Conservation (phyloP, 2,113 vertebrate genomes). For the Anoura caudifer region DNA sequence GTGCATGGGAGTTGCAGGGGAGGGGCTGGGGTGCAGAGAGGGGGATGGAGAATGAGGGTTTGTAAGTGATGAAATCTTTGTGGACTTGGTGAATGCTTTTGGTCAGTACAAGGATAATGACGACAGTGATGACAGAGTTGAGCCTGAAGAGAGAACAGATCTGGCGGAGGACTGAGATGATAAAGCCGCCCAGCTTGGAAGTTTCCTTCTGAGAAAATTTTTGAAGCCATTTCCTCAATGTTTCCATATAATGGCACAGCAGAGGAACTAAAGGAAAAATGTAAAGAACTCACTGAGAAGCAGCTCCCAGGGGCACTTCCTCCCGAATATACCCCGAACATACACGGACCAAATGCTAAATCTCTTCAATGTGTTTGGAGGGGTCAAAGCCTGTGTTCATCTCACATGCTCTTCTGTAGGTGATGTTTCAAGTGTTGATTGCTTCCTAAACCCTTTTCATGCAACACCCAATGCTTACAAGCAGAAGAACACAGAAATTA, state of each 20-base stretch:
- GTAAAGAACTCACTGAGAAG: neutral
- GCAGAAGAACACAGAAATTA: slow-evolving; percentile 96
- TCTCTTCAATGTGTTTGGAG: too few species aligned
- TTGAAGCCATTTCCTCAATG: slow-evolving; percentile 99
- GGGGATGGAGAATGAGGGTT: slow-evolving; percentile 92
- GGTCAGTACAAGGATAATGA: slow-evolving; percentile 96
- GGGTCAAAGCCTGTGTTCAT: too few species aligned
- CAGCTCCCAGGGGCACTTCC: neutral
- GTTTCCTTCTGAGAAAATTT: slow-evolving; percentile 98
- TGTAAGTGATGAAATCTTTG: slow-evolving; percentile 99
- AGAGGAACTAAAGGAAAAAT: neutral
- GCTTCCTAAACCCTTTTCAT: slow-evolving; percentile 84
- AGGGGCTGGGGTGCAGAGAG: too few species aligned
- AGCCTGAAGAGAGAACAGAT: slow-evolving; percentile 86
- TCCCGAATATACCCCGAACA: neutral
- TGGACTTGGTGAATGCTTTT: slow-evolving; percentile 95
- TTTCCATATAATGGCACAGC: slow-evolving; percentile 84
- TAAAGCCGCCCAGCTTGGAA: slow-evolving; percentile 86
- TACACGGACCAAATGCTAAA: neutral
- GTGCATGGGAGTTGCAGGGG: too few species aligned
- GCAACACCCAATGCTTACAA: slow-evolving; percentile 98
- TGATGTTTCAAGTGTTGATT: too few species aligned
- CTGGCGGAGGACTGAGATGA: slow-evolving; percentile 84
- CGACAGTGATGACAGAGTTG: slow-evolving; percentile 84
- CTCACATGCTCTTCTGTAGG: too few species aligned